Evolutionary conservation across 2,113 vertebrate genomes (phyloP), one percentile per base, ranked within the genome.

Genomic region (Percopsis transmontana): DNA sequence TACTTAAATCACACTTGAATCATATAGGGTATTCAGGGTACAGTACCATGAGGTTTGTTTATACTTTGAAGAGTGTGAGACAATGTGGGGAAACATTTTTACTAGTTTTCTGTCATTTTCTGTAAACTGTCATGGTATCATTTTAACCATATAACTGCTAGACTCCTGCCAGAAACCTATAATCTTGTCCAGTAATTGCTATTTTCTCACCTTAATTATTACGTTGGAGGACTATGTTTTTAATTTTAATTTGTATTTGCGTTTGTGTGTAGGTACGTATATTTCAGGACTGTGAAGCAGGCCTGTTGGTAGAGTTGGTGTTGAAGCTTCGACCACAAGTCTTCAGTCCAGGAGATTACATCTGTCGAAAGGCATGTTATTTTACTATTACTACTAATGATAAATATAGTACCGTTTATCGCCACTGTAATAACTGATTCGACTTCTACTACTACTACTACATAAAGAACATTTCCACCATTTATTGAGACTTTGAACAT

Each of bases 291-390:
- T 99, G 97, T 16, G 97, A 99, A 74, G 94, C 96, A 1, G 96
- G 96, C 1, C 91, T 99, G 10, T 81, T 99, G 58, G 95, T 96
- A 39, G 97, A 99, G 71, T 80, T 99, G 76, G 97, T 99, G 51
- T 85, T 99, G 61, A 99, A 99, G 87, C 94, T 99, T 47, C 92
- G 90, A 3, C 97, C 91, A 2, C 96, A 98, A 79, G 96, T 98
- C 57, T 99, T 98, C 81, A 99, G 96, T 77, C 97, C 97, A 0
- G 96, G 97, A 4, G 97, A 99, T 83, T 99, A 96, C 3, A 88
- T 99, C 72, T 99, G 97, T 68, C 89, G 94, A 56, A 99, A 99
- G 87, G 89, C 85, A 8, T 15, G 80, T 72, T 33, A 33, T 48
- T 20, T 8, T 16, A 50, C 42, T 33, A 11, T 16, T 52, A 15